Evolutionary conservation across 2,113 vertebrate genomes (phyloP).

Genomic region (Agelaius phoeniceus): DNA sequence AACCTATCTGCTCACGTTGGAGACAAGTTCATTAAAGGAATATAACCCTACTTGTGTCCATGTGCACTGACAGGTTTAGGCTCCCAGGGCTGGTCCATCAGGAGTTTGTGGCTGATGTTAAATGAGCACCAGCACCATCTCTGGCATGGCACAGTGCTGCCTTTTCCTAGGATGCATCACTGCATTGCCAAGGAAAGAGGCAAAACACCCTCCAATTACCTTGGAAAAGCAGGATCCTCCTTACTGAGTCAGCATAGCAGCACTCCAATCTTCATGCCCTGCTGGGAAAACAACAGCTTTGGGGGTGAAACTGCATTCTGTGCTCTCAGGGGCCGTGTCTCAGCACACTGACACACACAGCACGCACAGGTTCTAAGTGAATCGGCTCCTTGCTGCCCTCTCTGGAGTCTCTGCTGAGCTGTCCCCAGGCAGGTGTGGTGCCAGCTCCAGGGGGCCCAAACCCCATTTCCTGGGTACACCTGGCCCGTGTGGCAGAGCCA

Average conservation of each 20-base stretch:
- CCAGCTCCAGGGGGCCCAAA: background rate
- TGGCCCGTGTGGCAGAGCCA: fast-evolving
- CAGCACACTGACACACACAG: fast-evolving
- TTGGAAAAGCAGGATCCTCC: background rate
- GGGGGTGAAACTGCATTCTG: fast-evolving
- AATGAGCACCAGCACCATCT: background rate
- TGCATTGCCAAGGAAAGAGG: fast-evolving
- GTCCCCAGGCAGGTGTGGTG: background rate
- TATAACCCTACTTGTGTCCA: background rate
- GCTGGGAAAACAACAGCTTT: background rate
- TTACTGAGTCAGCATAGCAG: background rate
- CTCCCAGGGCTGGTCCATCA: background rate
- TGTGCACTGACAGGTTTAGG: background rate
- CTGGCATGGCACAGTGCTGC: background rate
- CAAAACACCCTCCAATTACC: background rate
- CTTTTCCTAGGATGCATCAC: background rate
- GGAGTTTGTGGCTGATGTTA: background rate
- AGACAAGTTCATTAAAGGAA: background rate
- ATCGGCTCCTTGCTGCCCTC: background rate
- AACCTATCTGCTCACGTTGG: background rate
- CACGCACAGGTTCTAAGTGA: fast-evolving
- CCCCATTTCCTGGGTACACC: fast-evolving
- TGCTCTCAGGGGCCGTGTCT: background rate
- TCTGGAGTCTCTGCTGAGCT: background rate
- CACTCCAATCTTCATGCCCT: background rate